Evolutionary conservation across 1,140 invertebrate species (phyloP).

Genomic region (Zelostemma sp.): DNA sequence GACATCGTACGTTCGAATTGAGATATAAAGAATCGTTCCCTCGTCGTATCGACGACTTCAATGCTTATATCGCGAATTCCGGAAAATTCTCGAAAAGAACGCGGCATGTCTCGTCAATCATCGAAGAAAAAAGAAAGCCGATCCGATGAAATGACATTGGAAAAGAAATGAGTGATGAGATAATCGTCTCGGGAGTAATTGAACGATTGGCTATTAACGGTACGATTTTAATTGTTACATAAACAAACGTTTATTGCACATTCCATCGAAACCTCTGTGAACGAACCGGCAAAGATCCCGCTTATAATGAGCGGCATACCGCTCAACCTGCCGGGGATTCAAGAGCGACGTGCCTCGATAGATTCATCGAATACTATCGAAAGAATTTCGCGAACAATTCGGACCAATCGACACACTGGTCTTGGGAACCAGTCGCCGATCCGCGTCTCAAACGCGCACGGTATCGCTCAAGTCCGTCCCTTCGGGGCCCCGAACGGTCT

Average conservation of each 20-base stretch:
- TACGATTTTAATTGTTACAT: constrained; percentile 19
- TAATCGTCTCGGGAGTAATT: constrained; percentile 20
- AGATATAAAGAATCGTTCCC: no score
- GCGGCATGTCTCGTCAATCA: no score
- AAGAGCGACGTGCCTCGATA: constrained; percentile 67
- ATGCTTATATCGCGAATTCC: no score
- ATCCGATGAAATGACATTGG: neutral
- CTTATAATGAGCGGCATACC: constrained; percentile 63
- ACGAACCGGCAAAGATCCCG: constrained; percentile 52
- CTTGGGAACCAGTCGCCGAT: constrained; percentile 64
- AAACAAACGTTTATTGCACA: constrained; percentile 32
- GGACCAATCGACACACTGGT: constrained; percentile 66
- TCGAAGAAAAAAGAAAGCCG: no score
- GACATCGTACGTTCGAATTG: no score
- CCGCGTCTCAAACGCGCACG: constrained; percentile 57
- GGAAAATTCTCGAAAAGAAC: no score
- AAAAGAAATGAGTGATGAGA: neutral
- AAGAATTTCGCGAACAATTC: constrained; percentile 69
- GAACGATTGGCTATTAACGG: constrained; percentile 11
- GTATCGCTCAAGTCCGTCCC: constrained; percentile 46
- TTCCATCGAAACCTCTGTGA: constrained; percentile 32
- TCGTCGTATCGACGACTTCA: no score
- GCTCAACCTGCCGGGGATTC: constrained; percentile 55
- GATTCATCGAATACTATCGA: constrained; percentile 72
- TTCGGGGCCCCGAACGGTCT: constrained; percentile 18